Conservation (phyloP, 1,140 invertebrate species). For the Sminthurides bifidus region DNA sequence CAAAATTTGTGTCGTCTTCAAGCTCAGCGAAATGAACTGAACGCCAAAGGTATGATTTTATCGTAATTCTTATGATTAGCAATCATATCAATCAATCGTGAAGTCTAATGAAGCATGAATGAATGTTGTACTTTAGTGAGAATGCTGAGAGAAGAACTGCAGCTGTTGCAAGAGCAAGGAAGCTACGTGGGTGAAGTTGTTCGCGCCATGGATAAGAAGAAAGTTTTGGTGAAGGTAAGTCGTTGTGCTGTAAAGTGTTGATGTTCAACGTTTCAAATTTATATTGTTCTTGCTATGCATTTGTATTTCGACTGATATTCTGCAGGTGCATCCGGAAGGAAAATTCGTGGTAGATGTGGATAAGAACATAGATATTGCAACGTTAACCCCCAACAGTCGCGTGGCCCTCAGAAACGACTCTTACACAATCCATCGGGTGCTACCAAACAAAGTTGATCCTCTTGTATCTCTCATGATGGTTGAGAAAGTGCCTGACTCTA, state of each 20-base stretch:
- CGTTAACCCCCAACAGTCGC: conserved; percentile 93
- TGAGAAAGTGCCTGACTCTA: conserved; percentile 98
- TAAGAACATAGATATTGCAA: conserved; percentile 98
- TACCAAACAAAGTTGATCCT: conserved; percentile 99
- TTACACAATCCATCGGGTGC: conserved; percentile 96
- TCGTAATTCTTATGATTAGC: neutral
- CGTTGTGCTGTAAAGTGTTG: neutral
- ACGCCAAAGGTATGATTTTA: conserved; percentile 80
- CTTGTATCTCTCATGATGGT: conserved; percentile 99
- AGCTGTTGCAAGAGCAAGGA: conserved; percentile 96
- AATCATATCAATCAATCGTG: too few species aligned
- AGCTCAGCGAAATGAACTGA: conserved; percentile 98
- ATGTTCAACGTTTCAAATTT: conserved; percentile 15
- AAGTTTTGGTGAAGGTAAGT: conserved; percentile 81
- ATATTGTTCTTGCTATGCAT: conserved; percentile 19
- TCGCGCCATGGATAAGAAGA: conserved; percentile 99
- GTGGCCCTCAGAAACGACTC: conserved; percentile 97
- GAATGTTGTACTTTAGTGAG: conserved; percentile 53
- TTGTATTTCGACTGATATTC: neutral
- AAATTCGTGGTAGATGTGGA: conserved; percentile 99
- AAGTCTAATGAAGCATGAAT: neutral
- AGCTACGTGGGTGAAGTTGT: conserved; percentile 99
- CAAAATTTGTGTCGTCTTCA: conserved; percentile 94
- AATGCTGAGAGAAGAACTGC: conserved; percentile 93
- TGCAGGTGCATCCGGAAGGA: conserved; percentile 88